phyloP scores from a whole-genome alignment of 2,113 vertebrate genomes.

The Gavialis gangeticus region DNA sequence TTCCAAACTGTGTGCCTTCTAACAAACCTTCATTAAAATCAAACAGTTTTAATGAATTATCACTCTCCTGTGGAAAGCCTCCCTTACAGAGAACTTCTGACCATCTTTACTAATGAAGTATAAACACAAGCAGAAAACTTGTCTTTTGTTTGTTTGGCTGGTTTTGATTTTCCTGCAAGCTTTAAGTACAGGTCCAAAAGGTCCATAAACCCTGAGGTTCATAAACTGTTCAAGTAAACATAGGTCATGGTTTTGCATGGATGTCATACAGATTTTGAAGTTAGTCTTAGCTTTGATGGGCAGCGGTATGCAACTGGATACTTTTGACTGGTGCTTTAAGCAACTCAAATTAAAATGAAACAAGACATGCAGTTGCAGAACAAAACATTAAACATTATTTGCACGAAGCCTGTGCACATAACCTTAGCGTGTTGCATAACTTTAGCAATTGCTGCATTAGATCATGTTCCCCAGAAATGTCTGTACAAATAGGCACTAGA shows the following conservation, averaged over 20 bases:
- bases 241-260: not conserved
- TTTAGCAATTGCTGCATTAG: not conserved
- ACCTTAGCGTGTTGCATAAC: not conserved
- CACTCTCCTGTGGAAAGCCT: not conserved
- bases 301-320: not conserved
- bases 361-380: not conserved
- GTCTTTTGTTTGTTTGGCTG: not conserved
- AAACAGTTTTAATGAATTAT: not conserved
- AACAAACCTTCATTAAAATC: not conserved
- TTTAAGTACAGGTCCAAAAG: not conserved
- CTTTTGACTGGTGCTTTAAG: conserved; percentile 34
- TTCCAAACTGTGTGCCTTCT: not conserved
- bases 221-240: not conserved
- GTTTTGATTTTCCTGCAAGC: not conserved
- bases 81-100: not conserved
- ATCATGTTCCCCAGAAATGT: too few species aligned
- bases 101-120: not conserved
- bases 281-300: not conserved
- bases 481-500: too few species aligned
- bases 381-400: not conserved
- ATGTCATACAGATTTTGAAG: not conserved
- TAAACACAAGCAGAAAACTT: not conserved
- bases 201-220: not conserved
- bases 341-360: not conserved
- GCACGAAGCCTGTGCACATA: not conserved